Evolutionary conservation across 2,888 invertebrate species (phyloP), one percentile per base, ranked within the genome.

Genomic region (Ochlodes sylvanus): DNA sequence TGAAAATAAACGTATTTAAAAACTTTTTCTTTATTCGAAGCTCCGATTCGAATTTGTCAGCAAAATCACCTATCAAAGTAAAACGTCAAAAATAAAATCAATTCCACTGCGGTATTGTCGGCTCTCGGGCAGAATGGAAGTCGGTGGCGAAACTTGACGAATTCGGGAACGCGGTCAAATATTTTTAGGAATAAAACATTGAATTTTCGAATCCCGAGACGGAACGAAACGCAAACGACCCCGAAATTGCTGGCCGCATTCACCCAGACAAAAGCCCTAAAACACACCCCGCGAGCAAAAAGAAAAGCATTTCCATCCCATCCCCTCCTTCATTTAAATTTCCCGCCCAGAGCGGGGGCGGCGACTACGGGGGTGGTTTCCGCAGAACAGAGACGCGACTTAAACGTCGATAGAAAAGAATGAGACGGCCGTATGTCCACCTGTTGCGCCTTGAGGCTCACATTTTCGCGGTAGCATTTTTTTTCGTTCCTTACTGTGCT

Each of bases 211-310:
- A 85, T 86, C 86, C 89, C 86, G 85, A 86, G 88, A 85, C 86
- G 83, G 76, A 81, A 78, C 79, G 83, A 72, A 85, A 83, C 86
- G 87, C 86, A 88, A 90, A 90, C 92, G 91, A 91, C 91, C 92
- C 91, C 92, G 87, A 92, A 92, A 92, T 92, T 89, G 90, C 85
- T 83, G 86, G 87, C 92, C 89, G 92, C 92, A 92, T 90, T 93
- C 92, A 92, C 89, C 89, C 92, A 92, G 90, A 92, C 92, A 93
- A 92, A 90, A 92, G 91, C 89, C 84, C 90, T 90, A 88, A 90
- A 91, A 88, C 88, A 87, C 87, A 88, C 91, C 90, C 90, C 85
- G 86, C 83, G 86, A 89, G 88, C 87, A 92, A 92, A 92, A 93
- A 91, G 91, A 93, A 93, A 93, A 90, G 87, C 89, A 87, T 89